Evolutionary conservation across 2,797 vertebrate species (phyloP), one percentile per base, ranked within the genome.

Genomic region (Scarus forsteni): DNA sequence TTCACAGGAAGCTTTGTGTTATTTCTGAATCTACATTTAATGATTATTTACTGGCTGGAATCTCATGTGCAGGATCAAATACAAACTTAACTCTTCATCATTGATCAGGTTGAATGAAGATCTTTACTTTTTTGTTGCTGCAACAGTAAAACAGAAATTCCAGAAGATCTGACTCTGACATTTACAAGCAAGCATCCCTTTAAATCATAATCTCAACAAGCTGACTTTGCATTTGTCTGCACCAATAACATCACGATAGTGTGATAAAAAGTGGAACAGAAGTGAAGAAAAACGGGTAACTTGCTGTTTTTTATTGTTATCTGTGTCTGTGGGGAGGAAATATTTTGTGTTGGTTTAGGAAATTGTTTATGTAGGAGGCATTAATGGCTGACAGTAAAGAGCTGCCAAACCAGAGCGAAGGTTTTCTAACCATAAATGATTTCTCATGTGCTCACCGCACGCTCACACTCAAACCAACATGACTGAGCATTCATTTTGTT

Each of bases 371-470:
- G 65, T 56, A 77, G 53, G 75, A 50, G 44, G 55, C 68, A 81
- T 84, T 72, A 82, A 72, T 67, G 75, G 66, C 62, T 5, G 45
- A 39, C 61, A 42, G 70, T 70, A 10, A 11, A 58, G 62, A 6
- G 3, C 54, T 72, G 75, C 85, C 83, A 84, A 86, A 79, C 79
- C 79, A 80, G 66, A 83, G 52, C 52, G 43, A 70, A 75, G 54
- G 3, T 68, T 70, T 62, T 80, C 71, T 63, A 67, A 75, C 40
- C 55, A 44, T 65, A 72, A 80, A 67, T 73, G 48, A 84, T 79
- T 84, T 85, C 42, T 70, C 73, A 72, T 77, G 60, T 69, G 72
- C 43, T 67, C 54, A 59, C 38, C 8, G 35, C 14, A 15, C 52
- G 35, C 52, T 36, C 52, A 38, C 52, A 54, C 52, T n/a, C 14